Evolutionary conservation across 2,888 invertebrate genomes (phyloP), one percentile per base, ranked within the genome.

Genomic region (Sericinus montela): DNA sequence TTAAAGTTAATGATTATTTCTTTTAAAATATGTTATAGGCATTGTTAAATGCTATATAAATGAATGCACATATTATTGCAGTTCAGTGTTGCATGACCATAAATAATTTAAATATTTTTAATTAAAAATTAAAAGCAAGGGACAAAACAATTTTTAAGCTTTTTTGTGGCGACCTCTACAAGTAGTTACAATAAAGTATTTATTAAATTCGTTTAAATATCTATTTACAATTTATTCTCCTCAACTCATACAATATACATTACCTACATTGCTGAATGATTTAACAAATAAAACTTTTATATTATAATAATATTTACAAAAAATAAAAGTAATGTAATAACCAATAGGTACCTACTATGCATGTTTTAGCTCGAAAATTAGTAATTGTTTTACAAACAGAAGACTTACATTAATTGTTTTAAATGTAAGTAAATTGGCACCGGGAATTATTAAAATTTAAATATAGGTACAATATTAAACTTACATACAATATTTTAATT

Each of bases 191-290:
- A 72, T 80, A 78, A 59, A 63, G 58, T 69, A 60, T 58, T 52
- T 58, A 68, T 80, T 84, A 86, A 86, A 86, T 86, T 86, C 86
- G 85, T 86, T 85, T 83, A 85, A 84, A 80, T 83, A 85, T 80
- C 72, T 87, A 83, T 87, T 69, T 86, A 86, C 85, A 86, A 65
- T 69, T 62, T 59, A 64, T 65, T 58, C 70, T 70, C 72, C 55
- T 54, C 2, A 59, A 50, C 23, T 38, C 44, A 44, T 44, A 52
- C 53, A 60, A 50, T 50, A 50, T 45, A 50, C 45, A 50, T 36
- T 40, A n/a, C n/a, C n/a, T n/a, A 50, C 13, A 41, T 36, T 41
- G 50, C 44, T 14, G 54, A 53, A 52, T 52, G 59, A 52, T 50
- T 52, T 51, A 43, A 48, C 53, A 53, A 57, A 53, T 55, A 32